phyloP scores from a whole-genome alignment of 2,113 vertebrate species.

The Ovis canadensis region DNA sequence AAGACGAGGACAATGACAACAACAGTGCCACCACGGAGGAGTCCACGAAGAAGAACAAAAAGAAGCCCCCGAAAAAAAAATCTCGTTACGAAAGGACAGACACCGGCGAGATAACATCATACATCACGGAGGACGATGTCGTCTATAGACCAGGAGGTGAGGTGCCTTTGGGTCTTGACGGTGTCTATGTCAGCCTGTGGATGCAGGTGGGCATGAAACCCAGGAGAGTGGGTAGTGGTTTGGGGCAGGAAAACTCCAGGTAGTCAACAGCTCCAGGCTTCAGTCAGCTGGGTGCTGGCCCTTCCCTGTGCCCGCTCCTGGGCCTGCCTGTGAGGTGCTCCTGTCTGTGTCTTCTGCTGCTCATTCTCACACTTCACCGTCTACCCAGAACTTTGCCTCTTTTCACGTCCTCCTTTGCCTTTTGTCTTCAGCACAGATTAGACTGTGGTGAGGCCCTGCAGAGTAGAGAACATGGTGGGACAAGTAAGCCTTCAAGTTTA shows the following conservation, averaged over 20 bases:
- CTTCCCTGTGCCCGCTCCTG: background rate
- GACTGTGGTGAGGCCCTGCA: background rate
- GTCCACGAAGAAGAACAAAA: constrained; percentile 93
- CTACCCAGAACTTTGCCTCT: background rate
- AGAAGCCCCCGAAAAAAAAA: constrained; percentile 97
- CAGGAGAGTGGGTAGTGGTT: background rate
- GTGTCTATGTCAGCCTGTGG: background rate
- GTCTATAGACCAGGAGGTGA: constrained; percentile 97
- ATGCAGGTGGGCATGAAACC: background rate
- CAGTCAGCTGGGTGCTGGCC: background rate
- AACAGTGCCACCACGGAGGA: constrained; percentile 91
- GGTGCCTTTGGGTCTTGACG: background rate
- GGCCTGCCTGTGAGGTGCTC: background rate
- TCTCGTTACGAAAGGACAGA: constrained; percentile 95
- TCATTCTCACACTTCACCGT: background rate
- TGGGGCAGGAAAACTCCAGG: background rate
- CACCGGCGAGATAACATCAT: constrained; percentile 96
- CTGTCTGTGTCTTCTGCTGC: background rate
- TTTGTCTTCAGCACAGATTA: background rate
- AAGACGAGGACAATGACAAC: constrained; percentile 97
- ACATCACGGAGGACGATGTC: constrained; percentile 95
- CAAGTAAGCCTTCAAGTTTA: background rate
- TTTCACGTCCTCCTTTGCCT: background rate
- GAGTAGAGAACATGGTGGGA: background rate
- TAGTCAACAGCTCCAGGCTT: too few relatives aligned